These are phyloP conservation scores for Eledona agricola DNA, from an alignment of 2,888 invertebrate genomes.

Conservation along the genomic window DNA sequence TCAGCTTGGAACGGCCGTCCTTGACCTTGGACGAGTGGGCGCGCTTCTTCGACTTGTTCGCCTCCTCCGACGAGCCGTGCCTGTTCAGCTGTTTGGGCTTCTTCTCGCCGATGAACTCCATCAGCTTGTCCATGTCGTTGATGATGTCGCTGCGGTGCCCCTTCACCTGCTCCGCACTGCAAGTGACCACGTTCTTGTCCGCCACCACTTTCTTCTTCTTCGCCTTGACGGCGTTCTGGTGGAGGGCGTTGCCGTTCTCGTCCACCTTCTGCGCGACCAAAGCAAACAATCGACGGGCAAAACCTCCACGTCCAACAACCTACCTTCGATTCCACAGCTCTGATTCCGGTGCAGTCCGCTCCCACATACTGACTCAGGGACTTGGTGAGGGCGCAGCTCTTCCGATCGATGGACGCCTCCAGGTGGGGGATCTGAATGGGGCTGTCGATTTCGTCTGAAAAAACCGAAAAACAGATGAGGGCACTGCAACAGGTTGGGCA, in stretches of 20 bases:
- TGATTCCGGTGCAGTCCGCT: constrained; percentile 6
- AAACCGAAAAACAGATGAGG: constrained; percentile 2
- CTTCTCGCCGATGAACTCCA: constrained; percentile 75
- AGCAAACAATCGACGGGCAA: background rate
- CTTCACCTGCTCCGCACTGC: constrained; percentile 64
- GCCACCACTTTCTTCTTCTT: constrained; percentile 69
- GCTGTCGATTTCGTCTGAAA: constrained; percentile 21
- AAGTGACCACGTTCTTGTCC: constrained; percentile 61
- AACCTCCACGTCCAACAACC: background rate
- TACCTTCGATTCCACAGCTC: constrained; percentile 15
- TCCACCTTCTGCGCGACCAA: constrained; percentile 65
- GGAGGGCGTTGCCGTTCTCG: constrained; percentile 82
- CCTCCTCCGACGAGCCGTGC: constrained; percentile 50
- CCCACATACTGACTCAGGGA: constrained; percentile 2
- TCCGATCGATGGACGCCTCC: constrained; percentile 10
- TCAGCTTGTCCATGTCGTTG: constrained; percentile 76
- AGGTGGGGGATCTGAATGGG: constrained; percentile 15
- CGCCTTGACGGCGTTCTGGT: constrained; percentile 64
- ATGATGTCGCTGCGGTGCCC: constrained; percentile 79
- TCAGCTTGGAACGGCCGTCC: constrained; percentile 60
- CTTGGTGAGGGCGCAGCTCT: constrained; percentile 4
- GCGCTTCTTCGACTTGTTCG: constrained; percentile 52
- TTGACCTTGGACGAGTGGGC: constrained; percentile 52
- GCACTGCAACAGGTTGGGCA: background rate
- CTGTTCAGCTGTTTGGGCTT: constrained; percentile 52